phyloP scores from a whole-genome alignment of 2,113 vertebrate genomes.

The Gnathonemus longibarbis region DNA sequence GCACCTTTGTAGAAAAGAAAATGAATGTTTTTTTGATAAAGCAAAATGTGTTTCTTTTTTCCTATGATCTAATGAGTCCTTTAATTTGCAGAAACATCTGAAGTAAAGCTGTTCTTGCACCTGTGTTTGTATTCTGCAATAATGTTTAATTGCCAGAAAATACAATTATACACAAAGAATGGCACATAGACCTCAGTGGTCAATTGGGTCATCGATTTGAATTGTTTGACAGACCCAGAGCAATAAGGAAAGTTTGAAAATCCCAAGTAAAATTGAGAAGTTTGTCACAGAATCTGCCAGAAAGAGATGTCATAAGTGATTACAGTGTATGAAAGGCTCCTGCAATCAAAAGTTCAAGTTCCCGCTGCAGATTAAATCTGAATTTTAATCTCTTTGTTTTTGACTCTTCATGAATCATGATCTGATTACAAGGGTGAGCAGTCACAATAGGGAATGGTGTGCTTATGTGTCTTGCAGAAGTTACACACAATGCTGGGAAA shows the following conservation, averaged over 20 bases:
- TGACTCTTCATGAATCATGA: constrained; percentile 89
- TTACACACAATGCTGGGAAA: constrained; percentile 72
- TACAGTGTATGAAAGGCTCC: constrained; percentile 79
- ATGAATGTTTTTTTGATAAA: constrained; percentile 79
- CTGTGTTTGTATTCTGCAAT: constrained; percentile 77
- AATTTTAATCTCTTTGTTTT: constrained; percentile 87
- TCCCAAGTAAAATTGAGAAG: constrained; percentile 89
- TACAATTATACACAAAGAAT: constrained; percentile 74
- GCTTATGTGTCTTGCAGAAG: constrained; percentile 69
- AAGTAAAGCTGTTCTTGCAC: constrained; percentile 67
- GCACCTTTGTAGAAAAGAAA: constrained; percentile 69
- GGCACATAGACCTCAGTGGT: constrained; percentile 87
- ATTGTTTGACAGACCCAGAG: constrained; percentile 89
- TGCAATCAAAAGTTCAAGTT: constrained; percentile 83
- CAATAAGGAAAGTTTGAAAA: constrained; percentile 94
- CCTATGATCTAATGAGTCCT: constrained; percentile 85
- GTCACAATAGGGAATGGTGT: constrained; percentile 71
- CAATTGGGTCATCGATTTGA: constrained; percentile 96
- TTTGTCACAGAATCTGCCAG: constrained; percentile 99
- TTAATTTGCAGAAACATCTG: constrained; percentile 83
- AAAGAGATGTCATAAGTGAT: constrained; percentile 94
- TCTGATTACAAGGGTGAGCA: constrained; percentile 96
- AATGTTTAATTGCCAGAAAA: constrained; percentile 84
- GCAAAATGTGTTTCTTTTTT: constrained; percentile 45
- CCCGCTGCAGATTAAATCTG: constrained; percentile 90